A percentile compares a stretch with the other conserved stretches of the same genome.
These are phyloP conservation scores for Eurytoma adleriae DNA, from an alignment of 2,888 invertebrate genomes.

Conservation along the genomic window DNA sequence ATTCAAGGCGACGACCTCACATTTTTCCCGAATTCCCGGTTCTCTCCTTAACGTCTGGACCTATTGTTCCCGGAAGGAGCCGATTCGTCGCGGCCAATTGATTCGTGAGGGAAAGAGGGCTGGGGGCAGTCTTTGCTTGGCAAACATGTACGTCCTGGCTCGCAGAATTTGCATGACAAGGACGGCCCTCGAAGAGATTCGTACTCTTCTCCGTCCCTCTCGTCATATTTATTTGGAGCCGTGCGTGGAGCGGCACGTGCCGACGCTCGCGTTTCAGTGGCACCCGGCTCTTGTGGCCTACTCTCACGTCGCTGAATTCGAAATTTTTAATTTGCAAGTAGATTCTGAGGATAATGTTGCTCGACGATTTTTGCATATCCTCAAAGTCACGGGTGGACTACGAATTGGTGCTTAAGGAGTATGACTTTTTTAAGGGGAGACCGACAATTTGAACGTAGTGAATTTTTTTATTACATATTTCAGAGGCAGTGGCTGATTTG, in stretches of 20 bases:
- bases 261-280: background rate
- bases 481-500: background rate
- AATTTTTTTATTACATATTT: background rate
- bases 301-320: background rate
- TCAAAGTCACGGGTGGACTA: too few relatives aligned
- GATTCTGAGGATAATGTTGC: background rate
- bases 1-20: too few relatives aligned
- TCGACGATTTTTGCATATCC: background rate
- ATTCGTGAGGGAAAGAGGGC: background rate
- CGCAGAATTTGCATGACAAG: slow-evolving; percentile 37
- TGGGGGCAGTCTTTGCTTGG: slow-evolving; percentile 4
- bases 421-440: background rate
- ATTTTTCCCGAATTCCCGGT: too few relatives aligned
- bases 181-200: slow-evolving; percentile 8
- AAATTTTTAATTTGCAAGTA: slow-evolving; percentile 40
- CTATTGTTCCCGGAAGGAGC: background rate
- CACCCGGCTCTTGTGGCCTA: background rate
- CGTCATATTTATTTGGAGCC: slow-evolving; percentile 1
- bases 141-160: slow-evolving; percentile 3
- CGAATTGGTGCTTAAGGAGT: background rate
- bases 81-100: slow-evolving; percentile 22
- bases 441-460: background rate
- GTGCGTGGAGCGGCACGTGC: background rate
- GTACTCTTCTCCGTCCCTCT: background rate
- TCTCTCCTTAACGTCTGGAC: too few relatives aligned